Evolutionary conservation across 2,797 vertebrate species (phyloP), one percentile per base, ranked within the genome.

Genomic region (Xenopus petersii): DNA sequence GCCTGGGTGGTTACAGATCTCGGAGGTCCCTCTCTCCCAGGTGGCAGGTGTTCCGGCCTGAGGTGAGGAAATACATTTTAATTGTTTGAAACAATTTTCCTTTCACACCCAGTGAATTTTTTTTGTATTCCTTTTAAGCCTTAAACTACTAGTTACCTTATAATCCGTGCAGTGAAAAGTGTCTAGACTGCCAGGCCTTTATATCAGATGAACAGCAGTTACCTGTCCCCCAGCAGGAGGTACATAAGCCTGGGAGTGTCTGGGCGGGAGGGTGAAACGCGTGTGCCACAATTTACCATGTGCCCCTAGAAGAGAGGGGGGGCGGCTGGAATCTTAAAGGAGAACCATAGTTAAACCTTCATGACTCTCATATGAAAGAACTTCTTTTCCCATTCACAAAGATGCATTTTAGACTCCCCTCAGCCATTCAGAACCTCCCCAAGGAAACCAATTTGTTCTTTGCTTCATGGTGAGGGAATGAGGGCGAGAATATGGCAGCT

Each of bases 101-200:
- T 69, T 64, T 48, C 59, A 13, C 24, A 30, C 59, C 70, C 58
- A 54, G 60, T 24, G 24, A 17, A 12, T 12, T 51, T 51, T 21
- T 51, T 51, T 51, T 51, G 54, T 49, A 48, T 69, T 64, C 65
- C 60, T 59, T 33, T 17, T 78, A 78, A 78, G 66, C 76, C 76
- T 17, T 64, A 73, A 78, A 78, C 65, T 73, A 78, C 33, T 42
- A 70, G 76, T 51, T 78, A 64, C 49, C n/a, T 48, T 33, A 17
- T 78, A 78, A 78, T 78, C 76, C 76, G 63, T 42, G 12, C 51
- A n/a, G 71, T 69, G 71, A 78, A 71, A 70, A 36, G 76, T 65
- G 76, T 78, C 76, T 78, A 78, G 76, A 78, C 76, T 64, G 33
- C 48, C 51, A 67, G 70, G 60, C 59, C 71, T 46, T 51, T 64